Percentiles rank a stretch among this genome's conserved stretches.
phyloP scores from a whole-genome alignment of 2,888 invertebrate species.

The Kryphioiulus occultus region DNA sequence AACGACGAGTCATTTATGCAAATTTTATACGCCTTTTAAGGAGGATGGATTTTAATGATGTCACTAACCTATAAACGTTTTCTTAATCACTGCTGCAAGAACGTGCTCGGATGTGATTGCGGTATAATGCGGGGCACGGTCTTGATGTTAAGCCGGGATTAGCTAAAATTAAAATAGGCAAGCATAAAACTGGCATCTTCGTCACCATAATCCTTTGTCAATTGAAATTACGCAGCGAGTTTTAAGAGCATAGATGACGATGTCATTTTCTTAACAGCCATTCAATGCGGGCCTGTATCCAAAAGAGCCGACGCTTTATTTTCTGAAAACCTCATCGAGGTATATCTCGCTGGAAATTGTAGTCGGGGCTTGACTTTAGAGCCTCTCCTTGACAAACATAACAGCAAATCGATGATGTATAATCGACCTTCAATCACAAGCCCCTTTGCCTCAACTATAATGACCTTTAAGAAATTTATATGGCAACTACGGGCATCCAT shows the following conservation, averaged over 20 bases:
- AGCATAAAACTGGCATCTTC: slow-evolving; percentile 14
- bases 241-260: not conserved
- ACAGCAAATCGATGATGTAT: slow-evolving; percentile 48
- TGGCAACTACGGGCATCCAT: not conserved
- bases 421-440: slow-evolving; percentile 47
- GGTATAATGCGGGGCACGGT: not conserved
- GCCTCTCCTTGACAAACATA: slow-evolving; percentile 41
- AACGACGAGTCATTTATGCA: not conserved
- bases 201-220: slow-evolving; percentile 25
- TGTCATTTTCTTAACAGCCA: not conserved
- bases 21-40: not conserved
- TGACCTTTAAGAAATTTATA: not conserved
- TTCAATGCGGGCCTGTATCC: not conserved
- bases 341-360: not conserved
- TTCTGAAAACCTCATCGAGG: not conserved
- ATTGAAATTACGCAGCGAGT: not conserved
- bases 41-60: slow-evolving; percentile 20
- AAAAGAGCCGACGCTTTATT: not conserved
- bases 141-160: not conserved
- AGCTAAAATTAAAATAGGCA: slow-evolving; percentile 19
- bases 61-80: slow-evolving; percentile 32
- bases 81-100: slow-evolving; percentile 6
- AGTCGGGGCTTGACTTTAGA: not conserved
- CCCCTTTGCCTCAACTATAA: slow-evolving; percentile 20
- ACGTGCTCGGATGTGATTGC: slow-evolving; percentile 2